Evolutionary conservation across 1,140 invertebrate genomes (phyloP).

Genomic region (Halyomorpha halys): DNA sequence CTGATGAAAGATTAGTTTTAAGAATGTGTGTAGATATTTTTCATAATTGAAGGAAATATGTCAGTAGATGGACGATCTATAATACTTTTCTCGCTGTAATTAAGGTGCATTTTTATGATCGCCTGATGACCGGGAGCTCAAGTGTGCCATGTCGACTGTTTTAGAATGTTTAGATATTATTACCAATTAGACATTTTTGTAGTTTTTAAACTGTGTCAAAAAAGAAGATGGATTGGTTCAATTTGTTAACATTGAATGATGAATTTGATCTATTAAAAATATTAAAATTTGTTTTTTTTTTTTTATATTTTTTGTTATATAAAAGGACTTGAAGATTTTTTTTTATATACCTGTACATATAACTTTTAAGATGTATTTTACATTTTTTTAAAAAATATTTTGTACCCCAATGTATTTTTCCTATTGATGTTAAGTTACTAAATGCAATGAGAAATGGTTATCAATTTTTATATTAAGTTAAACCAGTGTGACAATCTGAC

Average conservation of each 20-base stretch:
- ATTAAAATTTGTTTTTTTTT: conserved; percentile 11
- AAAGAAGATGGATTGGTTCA: conserved; percentile 17
- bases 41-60: conserved; percentile 6
- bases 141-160: conserved; percentile 17
- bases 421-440: neutral
- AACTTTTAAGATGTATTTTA: conserved; percentile 8
- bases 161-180: neutral
- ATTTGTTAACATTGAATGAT: conserved; percentile 16
- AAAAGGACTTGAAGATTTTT: neutral
- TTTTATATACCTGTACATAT: conserved; percentile 9
- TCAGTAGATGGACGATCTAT: neutral
- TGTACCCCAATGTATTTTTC: conserved; percentile 12
- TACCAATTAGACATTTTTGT: conserved; percentile 13
- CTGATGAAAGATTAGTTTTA: conserved; percentile 1
- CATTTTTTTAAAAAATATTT: conserved; percentile 14
- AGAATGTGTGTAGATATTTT: conserved; percentile 16
- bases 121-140: conserved; percentile 12
- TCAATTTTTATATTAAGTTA: conserved; percentile 6
- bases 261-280: conserved; percentile 13
- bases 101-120: conserved; percentile 6
- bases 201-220: conserved; percentile 12
- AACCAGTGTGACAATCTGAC: conserved; percentile 15
- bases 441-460: conserved; percentile 1
- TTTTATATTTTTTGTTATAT: conserved; percentile 5
- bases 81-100: neutral